Base-by-base conservation (phyloP, 2,797 vertebrate species). In the Pygocentrus nattereri region DNA sequence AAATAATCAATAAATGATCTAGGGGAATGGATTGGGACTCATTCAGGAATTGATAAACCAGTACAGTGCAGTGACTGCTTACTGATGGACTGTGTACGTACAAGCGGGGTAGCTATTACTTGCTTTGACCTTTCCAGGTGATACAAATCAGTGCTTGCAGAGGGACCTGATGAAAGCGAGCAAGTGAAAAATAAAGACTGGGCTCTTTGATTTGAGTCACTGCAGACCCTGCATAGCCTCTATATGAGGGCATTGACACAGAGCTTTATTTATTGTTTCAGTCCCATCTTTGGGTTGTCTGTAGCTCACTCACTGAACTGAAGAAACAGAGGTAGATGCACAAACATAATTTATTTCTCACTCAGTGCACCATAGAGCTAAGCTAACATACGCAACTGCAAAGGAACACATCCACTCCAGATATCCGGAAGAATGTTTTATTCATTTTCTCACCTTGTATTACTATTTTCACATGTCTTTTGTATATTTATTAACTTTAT, bases 231-330 rank as follows among this genome's bases (percentile, higher is more conserved):
- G 90, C 88, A 90, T 92, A 87, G 86, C 88, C 85, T 90, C 90
- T 79, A 85, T 80, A 83, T 72, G 79, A 78, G 84, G 81, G 31
- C 59, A 68, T 90, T 87, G 74, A 79, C 88, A 90, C 91, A 90
- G 93, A 93, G 91, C 92, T 92, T 92, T 93, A 94, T 95, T 93
- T 96, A 95, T 91, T 95, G 92, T 90, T 92, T 88, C 87, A 88
- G 85, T 69, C 61, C 59, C n/a, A 30, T 74, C 52, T 74, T 44
- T 31, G 59, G 52, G 54, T 56, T 65, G 88, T 91, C 70, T 83
- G 62, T 56, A 71, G 82, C 54, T 83, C 72, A 41, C 54, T 78
- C 47, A 78, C 69, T 77, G 49, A 68, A 73, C 47, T 38, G 31
- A 62, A n/a, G 31, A 50, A 25, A 25, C 21, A 67, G 38, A 75